phyloP scores from a whole-genome alignment of 2,888 invertebrate species.

The Folsomia candida region DNA sequence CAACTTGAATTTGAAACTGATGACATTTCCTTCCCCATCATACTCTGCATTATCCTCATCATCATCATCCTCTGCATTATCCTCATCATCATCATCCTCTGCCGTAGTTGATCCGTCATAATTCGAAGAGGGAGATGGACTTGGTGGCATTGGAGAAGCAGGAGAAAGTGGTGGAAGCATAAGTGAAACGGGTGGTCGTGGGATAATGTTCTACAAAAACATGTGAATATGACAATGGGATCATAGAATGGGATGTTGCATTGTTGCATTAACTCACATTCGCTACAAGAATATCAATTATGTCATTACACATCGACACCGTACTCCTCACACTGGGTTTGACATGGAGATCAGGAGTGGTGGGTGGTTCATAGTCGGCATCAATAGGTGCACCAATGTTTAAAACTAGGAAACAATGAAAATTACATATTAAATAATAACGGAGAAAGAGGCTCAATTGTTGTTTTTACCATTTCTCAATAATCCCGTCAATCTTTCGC shows the following conservation, averaged over 20 bases:
- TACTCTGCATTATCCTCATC: too few species aligned
- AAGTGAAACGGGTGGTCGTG: neutral
- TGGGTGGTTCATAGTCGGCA: neutral
- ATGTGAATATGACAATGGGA: neutral
- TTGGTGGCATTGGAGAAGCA: neutral
- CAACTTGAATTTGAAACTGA: neutral
- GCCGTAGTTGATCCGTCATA: neutral
- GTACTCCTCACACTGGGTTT: neutral
- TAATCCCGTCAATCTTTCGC: neutral
- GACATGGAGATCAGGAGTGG: neutral
- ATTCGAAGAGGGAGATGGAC: neutral
- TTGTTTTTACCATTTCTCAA: neutral
- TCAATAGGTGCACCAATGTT: neutral
- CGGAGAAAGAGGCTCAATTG: too few species aligned
- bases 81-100: neutral
- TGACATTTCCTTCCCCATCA: neutral
- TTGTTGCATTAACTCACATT: neutral
- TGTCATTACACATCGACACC: neutral
- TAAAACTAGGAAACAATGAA: neutral
- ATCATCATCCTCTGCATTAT: too few species aligned
- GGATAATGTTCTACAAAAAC: neutral
- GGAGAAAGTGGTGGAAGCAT: neutral
- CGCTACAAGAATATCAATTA: neutral
- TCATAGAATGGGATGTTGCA: neutral
- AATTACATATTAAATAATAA: neutral